Evolutionary conservation across 2,113 vertebrate genomes (phyloP), one percentile per base, ranked within the genome.

Genomic region (Microcebus griseorufus): DNA sequence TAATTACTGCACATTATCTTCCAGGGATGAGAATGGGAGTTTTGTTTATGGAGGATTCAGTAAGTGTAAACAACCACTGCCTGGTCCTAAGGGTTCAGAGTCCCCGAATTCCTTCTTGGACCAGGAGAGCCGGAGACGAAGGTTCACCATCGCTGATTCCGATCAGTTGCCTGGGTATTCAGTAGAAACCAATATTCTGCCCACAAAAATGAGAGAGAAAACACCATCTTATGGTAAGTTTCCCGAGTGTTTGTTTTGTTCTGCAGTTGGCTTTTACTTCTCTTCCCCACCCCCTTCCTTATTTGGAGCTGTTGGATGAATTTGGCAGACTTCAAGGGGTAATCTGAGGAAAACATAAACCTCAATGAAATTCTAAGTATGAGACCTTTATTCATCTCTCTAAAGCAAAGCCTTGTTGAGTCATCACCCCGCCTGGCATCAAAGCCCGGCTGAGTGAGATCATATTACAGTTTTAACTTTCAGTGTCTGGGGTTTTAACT

Each of bases 41-140:
- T 98, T 98, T 79, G n/a, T 98, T 5, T 98, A 98, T 53, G 95
- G 98, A 39, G 98, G 98, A 48, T 98, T 98, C 73, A 99, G 97
- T 67, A 98, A 98, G 85, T 91, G 80, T 14, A 97, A 96, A 72
- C 98, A 97, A 20, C 97, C 95, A 0, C 8, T 97, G 32, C 89
- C 95, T 78, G 97, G 91, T 1, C 98, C 98, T 3, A 99, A 98
- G 95, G 99, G 99, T 0, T 99, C 99, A 0, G 99, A 99, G 98
- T 99, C 99, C 65, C 99, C 99, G 0, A 99, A 99, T 98, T 99
- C 99, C 39, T 99, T 99, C 94, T 96, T 99, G 98, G 99, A 99
- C 97, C 98, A 99, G 25, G 99, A 99, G 78, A 98, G 97, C 29
- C 98, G 98, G 51, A 98, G 99, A 2, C 97, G 99, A 75, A 98